Evolutionary conservation across 53 echinoderm and acorn worm species (phyloP).

Genomic region (Echinometra lucunter): DNA sequence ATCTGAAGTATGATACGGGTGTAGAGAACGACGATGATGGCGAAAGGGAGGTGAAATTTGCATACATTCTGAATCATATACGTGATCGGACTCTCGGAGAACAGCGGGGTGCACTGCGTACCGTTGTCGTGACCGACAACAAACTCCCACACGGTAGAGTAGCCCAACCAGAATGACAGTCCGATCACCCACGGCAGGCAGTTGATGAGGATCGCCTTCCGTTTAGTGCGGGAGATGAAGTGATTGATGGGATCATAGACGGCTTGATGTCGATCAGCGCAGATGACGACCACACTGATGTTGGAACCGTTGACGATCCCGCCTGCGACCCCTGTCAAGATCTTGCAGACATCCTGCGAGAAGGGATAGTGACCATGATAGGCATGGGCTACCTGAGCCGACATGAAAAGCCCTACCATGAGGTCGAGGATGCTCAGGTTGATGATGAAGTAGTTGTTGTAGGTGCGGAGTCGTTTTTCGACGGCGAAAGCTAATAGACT

Average conservation of each 20-base stretch:
- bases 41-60: constrained; percentile 28
- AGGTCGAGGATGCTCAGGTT: constrained; percentile 38
- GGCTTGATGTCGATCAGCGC: constrained; percentile 29
- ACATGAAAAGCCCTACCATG: neutral
- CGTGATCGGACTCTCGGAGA: neutral
- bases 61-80: neutral
- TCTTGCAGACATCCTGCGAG: constrained; percentile 10
- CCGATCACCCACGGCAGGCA: constrained; percentile 35
- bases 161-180: constrained; percentile 32
- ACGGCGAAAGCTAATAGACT: constrained; percentile 2
- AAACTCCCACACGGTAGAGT: constrained; percentile 39
- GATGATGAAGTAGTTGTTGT: constrained; percentile 54
- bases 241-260: constrained; percentile 46
- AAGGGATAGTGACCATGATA: constrained; percentile 17
- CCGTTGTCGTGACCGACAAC: constrained; percentile 37
- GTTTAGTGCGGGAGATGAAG: constrained; percentile 42
- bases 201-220: constrained; percentile 42
- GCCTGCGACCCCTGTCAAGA: neutral
- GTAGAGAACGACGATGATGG: constrained; percentile 36
- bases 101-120: constrained; percentile 5
- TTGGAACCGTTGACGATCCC: constrained; percentile 19
- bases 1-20: constrained; percentile 8
- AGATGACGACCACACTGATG: constrained; percentile 23
- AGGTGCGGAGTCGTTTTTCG: constrained; percentile 51
- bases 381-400: neutral